These are phyloP conservation scores for Drosophila leontia DNA, from an alignment of 1,140 invertebrate species.

Conservation along the genomic window DNA sequence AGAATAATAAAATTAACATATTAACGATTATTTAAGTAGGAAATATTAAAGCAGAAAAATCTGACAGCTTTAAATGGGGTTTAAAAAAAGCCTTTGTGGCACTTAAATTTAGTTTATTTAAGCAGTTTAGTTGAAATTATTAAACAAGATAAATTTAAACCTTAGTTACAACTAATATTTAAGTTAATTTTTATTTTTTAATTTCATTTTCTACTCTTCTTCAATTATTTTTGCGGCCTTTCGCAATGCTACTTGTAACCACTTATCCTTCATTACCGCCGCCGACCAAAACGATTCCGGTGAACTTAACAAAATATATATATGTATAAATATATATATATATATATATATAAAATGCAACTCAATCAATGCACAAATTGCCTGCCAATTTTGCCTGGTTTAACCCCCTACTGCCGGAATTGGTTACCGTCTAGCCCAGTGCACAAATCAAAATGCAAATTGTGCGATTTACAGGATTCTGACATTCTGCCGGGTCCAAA, in stretches of 20 bases:
- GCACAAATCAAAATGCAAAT: constrained; percentile 78
- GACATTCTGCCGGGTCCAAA: constrained; percentile 15
- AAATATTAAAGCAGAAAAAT: constrained; percentile 1
- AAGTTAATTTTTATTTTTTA: not conserved
- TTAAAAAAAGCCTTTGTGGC: not conserved
- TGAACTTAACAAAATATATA: constrained; percentile 19
- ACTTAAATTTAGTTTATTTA: not conserved
- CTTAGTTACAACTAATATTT: not conserved
- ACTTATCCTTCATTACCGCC: constrained; percentile 45
- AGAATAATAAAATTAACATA: constrained; percentile 44
- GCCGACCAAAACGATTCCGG: constrained; percentile 34
- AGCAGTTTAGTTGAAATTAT: not conserved
- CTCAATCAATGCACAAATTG: constrained; percentile 68
- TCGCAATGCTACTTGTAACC: constrained; percentile 24
- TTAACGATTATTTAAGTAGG: constrained; percentile 42
- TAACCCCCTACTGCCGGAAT: not conserved
- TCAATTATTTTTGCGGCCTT: constrained; percentile 20
- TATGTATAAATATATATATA: not conserved
- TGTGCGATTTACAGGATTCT: constrained; percentile 65
- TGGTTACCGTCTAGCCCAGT: constrained; percentile 54
- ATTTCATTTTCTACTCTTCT: not conserved
- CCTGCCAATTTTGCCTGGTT: constrained; percentile 38
- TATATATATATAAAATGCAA: constrained; percentile 45
- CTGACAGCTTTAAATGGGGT: not conserved
- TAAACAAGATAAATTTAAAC: not conserved